Evolutionary conservation across 2,888 invertebrate species (phyloP).

Genomic region (Spodoptera littoralis): DNA sequence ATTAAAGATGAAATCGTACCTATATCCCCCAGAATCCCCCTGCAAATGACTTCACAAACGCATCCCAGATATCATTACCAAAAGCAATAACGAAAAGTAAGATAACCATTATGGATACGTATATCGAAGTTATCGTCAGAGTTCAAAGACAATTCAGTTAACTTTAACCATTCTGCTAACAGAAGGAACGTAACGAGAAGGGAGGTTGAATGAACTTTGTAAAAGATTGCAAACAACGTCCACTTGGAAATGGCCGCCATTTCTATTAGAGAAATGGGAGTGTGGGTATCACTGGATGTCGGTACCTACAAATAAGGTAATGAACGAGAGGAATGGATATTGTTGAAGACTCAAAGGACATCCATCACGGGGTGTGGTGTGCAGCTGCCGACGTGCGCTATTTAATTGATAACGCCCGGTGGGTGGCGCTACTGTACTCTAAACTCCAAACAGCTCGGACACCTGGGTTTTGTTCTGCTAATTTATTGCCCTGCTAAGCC

Average conservation of each 20-base stretch:
- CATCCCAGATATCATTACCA: constrained; percentile 31
- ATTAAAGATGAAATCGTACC: constrained; percentile 8
- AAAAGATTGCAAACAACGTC: constrained; percentile 44
- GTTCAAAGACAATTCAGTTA: constrained; percentile 52
- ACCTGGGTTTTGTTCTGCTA: constrained; percentile 49
- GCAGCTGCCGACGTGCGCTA: constrained; percentile 58
- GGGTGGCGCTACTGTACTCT: constrained; percentile 30
- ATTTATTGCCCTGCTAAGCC: constrained; percentile 44
- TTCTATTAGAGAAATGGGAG: constrained; percentile 51
- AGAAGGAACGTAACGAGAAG: constrained; percentile 38
- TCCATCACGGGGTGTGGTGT: constrained; percentile 58
- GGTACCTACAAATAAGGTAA: constrained; percentile 65
- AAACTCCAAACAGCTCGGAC: constrained; percentile 50
- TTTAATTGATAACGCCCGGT: constrained; percentile 63
- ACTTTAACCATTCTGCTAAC: constrained; percentile 52
- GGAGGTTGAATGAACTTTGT: constrained; percentile 47
- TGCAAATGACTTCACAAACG: constrained; percentile 27
- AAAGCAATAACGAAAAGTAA: constrained; percentile 45
- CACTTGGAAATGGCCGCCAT: constrained; percentile 45
- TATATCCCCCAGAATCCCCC: not conserved
- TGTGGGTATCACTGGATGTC: constrained; percentile 32
- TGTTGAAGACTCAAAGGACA: constrained; percentile 59
- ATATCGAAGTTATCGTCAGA: constrained; percentile 44
- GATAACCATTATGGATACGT: constrained; percentile 38
- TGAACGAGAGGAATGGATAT: constrained; percentile 66